Base-by-base conservation (phyloP, 1,140 invertebrate species). In the Calliphora vicina region DNA sequence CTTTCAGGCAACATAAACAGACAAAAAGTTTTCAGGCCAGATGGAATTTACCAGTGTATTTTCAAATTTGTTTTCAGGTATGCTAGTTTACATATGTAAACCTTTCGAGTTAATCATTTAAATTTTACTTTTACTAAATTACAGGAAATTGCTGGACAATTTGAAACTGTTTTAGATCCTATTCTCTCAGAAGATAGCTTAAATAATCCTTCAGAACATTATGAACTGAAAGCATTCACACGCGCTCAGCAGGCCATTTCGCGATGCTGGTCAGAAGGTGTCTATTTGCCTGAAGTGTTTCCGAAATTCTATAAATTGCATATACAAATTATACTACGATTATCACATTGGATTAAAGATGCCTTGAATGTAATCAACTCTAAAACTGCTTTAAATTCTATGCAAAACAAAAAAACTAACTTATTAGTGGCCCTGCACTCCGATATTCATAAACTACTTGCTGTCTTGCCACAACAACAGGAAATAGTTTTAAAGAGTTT, bases 21-120 rank as follows among this genome's bases (percentile, higher is more conserved):
- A 95, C 94, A 85, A 93, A 93, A 86, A 92, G 92, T 73, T 97
- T 98, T 91, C 92, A 97, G 76, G 93, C 94, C 82, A 95, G 96
- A 86, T 99, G 97, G 96, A 98, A 98, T 92, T 92, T 99, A 29
- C 95, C 97, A 42, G 97, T 99, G 20, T 98, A 99, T 90, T 99
- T 97, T 91, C 97, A 99, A 92, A 97, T 99, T 87, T 92, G 95
- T 85, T 96, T 97, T 92, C 97, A 98, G 85, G 88, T 89, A 74
- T 27, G 73, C 0, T 50, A 25, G 20, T 20, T 80, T 72, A 42
- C 43, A n/a, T 71, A 25, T 20, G n/a, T 23, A 43, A 42, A 72
- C n/a, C n/a, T n/a, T n/a, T n/a, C n/a, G n/a, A n/a, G n/a, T n/a
- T n/a, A n/a, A n/a, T n/a, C n/a, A n/a, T n/a, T n/a, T n/a, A n/a